A percentile compares a stretch with the other conserved stretches of the same genome.
Conservation (phyloP, 2,888 invertebrate species). For the Melitaea athalia region DNA sequence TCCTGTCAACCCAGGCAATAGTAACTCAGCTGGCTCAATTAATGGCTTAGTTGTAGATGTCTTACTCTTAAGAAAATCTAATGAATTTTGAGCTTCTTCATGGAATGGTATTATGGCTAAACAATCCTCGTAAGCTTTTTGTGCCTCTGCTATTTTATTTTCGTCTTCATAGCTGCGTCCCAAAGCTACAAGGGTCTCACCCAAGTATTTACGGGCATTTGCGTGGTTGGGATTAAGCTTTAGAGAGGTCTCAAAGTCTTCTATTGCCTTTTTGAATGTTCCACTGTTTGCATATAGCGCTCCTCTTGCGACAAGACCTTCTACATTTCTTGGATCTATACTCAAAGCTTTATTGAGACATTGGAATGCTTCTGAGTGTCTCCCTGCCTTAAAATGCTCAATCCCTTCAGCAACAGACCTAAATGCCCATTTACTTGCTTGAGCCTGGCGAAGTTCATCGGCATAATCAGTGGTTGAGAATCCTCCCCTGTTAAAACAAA, state of each 20-base stretch:
- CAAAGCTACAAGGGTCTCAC: slow-evolving; percentile 94
- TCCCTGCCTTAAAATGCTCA: slow-evolving; percentile 95
- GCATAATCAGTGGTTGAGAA: slow-evolving; percentile 92
- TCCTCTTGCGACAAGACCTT: slow-evolving; percentile 95
- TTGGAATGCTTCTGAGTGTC: slow-evolving; percentile 96
- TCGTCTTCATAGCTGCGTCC: slow-evolving; percentile 95
- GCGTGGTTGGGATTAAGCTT: slow-evolving; percentile 94
- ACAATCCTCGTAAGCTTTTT: slow-evolving; percentile 92
- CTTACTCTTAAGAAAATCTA: slow-evolving; percentile 90
- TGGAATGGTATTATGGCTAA: slow-evolving; percentile 92
- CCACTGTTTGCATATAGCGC: slow-evolving; percentile 97
- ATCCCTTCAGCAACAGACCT: slow-evolving; percentile 97
- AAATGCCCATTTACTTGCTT: slow-evolving; percentile 97
- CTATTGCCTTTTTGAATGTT: slow-evolving; percentile 95
- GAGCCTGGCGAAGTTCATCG: slow-evolving; percentile 91
- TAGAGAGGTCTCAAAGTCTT: slow-evolving; percentile 96
- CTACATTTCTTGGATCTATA: slow-evolving; percentile 95
- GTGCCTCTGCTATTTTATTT: slow-evolving; percentile 91
- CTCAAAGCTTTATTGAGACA: slow-evolving; percentile 95
- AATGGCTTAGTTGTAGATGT: slow-evolving; percentile 80
- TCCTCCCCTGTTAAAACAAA: slow-evolving; percentile 81
- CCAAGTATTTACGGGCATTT: slow-evolving; percentile 96
- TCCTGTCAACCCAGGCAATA: slow-evolving; percentile 83
- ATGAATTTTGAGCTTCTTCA: slow-evolving; percentile 92
- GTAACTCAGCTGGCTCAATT: slow-evolving; percentile 84